These are phyloP conservation scores for Bombus impatiens DNA, from an alignment of 1,140 invertebrate genomes.

Conservation along the genomic window DNA sequence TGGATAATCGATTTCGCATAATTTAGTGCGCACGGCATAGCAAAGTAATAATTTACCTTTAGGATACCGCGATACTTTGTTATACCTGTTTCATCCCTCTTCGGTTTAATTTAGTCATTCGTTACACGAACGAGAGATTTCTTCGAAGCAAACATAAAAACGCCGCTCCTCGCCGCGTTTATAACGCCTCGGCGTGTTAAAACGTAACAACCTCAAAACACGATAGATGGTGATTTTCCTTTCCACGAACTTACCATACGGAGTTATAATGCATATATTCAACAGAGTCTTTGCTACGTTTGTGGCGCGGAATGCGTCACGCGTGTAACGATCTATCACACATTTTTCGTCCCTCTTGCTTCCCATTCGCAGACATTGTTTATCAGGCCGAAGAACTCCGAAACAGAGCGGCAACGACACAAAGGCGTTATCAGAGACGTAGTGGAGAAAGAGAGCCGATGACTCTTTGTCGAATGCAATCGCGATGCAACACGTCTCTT, in stretches of 20 bases:
- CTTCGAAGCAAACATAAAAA: no score
- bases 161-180: background rate
- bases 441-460: background rate
- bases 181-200: background rate
- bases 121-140: background rate
- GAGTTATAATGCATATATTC: no score
- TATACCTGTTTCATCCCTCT: no score
- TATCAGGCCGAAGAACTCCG: background rate
- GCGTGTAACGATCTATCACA: no score
- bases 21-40: background rate
- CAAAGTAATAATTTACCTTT: background rate
- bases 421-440: no score
- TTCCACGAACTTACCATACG: no score
- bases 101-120: background rate
- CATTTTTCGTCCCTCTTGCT: no score
- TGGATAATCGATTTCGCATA: slow-evolving; percentile 21
- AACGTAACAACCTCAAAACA: background rate
- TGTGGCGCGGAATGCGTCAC: no score
- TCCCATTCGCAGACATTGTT: background rate
- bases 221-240: background rate
- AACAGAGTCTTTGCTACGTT: no score
- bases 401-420: background rate
- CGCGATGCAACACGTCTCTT: background rate
- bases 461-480: slow-evolving; percentile 18
- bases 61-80: background rate